Percentiles rank a stretch among this genome's conserved stretches.
These are phyloP conservation scores for Xenus cinereus DNA, from an alignment of 2,113 vertebrate species.

Conservation along the genomic window DNA sequence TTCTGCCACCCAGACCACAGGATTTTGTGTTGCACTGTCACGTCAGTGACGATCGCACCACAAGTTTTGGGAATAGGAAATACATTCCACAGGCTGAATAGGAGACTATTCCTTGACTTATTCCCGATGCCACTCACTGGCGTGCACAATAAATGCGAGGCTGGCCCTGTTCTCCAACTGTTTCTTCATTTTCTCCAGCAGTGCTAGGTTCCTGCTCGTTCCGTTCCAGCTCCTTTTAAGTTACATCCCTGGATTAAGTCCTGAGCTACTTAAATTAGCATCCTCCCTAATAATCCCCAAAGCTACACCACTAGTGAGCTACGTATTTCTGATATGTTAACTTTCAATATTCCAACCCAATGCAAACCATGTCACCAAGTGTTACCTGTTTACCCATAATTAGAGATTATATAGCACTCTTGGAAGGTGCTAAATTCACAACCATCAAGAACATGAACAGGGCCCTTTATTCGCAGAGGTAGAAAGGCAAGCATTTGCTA, in stretches of 20 bases:
- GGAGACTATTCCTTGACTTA: neutral
- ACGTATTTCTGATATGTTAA: neutral
- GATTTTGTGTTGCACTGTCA: neutral
- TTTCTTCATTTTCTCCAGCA: slow-evolving; percentile 45
- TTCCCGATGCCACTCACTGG: neutral
- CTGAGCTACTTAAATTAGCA: slow-evolving; percentile 24
- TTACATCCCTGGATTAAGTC: neutral
- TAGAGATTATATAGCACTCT: neutral
- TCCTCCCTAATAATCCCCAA: neutral
- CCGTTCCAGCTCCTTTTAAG: slow-evolving; percentile 7
- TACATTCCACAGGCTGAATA: neutral
- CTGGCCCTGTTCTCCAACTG: neutral
- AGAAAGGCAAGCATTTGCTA: neutral
- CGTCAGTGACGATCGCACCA: neutral
- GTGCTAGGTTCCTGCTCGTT: neutral
- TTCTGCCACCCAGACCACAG: neutral
- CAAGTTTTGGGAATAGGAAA: neutral
- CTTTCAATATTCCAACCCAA: neutral
- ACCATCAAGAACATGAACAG: neutral
- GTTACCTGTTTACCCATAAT: neutral
- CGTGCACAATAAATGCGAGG: neutral
- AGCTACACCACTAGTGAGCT: neutral
- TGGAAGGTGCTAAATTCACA: neutral
- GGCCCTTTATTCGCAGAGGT: neutral
- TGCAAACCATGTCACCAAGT: neutral